Conservation (phyloP, 2,888 invertebrate species). For the Drosophila ustulata region DNA sequence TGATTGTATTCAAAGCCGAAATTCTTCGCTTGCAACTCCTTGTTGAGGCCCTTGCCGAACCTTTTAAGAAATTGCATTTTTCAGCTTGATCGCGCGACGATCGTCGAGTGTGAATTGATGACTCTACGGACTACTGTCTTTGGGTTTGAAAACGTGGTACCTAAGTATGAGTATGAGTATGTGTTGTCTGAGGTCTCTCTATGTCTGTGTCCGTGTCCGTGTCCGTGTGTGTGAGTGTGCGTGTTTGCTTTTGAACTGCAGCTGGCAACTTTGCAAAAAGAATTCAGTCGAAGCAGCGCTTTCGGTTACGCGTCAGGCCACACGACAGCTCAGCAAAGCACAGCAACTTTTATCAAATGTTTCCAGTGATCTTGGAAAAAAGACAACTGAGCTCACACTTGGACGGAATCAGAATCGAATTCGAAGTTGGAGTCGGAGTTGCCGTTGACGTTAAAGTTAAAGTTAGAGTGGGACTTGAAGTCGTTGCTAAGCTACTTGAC, state of each 20-base stretch:
- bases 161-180: not conserved
- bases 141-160: not conserved
- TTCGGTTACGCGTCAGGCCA: slow-evolving; percentile 35
- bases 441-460: not conserved
- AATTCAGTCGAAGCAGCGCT: slow-evolving; percentile 20
- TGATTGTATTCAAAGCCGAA: slow-evolving; percentile 81
- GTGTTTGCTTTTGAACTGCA: slow-evolving; percentile 2
- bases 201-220: not conserved
- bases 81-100: not conserved
- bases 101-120: not conserved
- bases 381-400: slow-evolving; percentile 19
- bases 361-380: slow-evolving; percentile 36
- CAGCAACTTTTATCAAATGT: slow-evolving; percentile 3
- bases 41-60: slow-evolving; percentile 70
- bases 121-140: not conserved
- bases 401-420: slow-evolving; percentile 22
- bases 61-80: slow-evolving; percentile 79
- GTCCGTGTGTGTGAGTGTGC: not conserved
- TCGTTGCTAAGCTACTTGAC: slow-evolving; percentile 8
- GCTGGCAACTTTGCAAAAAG: slow-evolving; percentile 13
- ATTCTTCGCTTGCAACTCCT: slow-evolving; percentile 80
- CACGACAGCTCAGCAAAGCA: slow-evolving; percentile 24
- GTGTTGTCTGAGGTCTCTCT: not conserved
- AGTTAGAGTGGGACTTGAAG: slow-evolving; percentile 1
- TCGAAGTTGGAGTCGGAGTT: not conserved